phyloP scores from a whole-genome alignment of 2,888 invertebrate species.

The Macrosoma leucophasiata region DNA sequence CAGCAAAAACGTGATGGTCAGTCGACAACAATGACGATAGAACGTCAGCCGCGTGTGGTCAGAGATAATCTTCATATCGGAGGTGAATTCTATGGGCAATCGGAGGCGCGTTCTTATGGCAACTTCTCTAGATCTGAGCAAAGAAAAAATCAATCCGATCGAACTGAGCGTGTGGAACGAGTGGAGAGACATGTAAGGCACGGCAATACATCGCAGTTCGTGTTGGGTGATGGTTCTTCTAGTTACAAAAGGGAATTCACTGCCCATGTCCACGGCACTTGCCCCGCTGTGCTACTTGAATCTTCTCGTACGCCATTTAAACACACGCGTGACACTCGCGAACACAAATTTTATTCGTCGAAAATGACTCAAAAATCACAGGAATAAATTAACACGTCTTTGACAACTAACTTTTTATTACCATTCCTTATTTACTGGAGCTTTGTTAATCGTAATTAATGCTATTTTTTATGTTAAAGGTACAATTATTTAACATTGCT shows the following conservation, averaged over 20 bases:
- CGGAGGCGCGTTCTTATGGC: slow-evolving; percentile 82
- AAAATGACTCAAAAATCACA: slow-evolving; percentile 64
- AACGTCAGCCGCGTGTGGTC: slow-evolving; percentile 78
- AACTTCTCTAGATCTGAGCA: slow-evolving; percentile 76
- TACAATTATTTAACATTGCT: slow-evolving; percentile 47
- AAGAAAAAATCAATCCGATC: slow-evolving; percentile 42
- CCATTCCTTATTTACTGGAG: slow-evolving; percentile 43
- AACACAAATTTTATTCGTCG: slow-evolving; percentile 89
- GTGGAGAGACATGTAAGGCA: slow-evolving; percentile 77
- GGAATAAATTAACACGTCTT: slow-evolving; percentile 20
- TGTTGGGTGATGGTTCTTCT: slow-evolving; percentile 80
- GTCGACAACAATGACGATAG: slow-evolving; percentile 71
- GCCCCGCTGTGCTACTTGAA: slow-evolving; percentile 87
- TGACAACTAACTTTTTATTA: slow-evolving; percentile 22
- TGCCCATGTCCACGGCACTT: slow-evolving; percentile 82
- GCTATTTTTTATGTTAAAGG: slow-evolving; percentile 31
- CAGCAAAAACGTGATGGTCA: slow-evolving; percentile 66
- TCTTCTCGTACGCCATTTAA: slow-evolving; percentile 85
- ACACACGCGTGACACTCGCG: slow-evolving; percentile 88
- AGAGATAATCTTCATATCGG: slow-evolving; percentile 83
- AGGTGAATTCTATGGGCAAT: slow-evolving; percentile 83
- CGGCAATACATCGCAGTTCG: slow-evolving; percentile 84
- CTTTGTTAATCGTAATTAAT: slow-evolving; percentile 33
- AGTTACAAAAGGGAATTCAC: slow-evolving; percentile 87
- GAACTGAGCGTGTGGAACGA: slow-evolving; percentile 67